These are phyloP conservation scores for Pseudomyrmex cubaensis DNA, from an alignment of 1,140 invertebrate genomes.

Conservation along the genomic window DNA sequence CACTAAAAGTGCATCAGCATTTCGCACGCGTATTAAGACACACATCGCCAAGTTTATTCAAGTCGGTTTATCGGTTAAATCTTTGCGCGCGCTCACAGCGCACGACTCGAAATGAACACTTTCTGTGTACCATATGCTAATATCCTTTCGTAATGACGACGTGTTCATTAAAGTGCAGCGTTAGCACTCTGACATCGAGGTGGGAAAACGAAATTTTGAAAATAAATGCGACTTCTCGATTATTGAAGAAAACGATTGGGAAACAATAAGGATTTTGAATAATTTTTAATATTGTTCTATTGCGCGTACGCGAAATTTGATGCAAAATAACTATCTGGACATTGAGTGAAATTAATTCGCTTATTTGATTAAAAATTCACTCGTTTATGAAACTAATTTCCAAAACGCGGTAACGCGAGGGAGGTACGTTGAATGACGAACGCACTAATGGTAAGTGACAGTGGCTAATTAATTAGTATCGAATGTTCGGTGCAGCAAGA, in stretches of 20 bases:
- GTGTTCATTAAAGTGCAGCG: neutral
- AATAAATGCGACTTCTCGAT: neutral
- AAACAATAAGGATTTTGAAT: neutral
- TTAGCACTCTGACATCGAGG: too few relatives aligned
- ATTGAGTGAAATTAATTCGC: neutral
- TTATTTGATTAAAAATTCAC: conserved; percentile 23
- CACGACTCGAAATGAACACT: neutral
- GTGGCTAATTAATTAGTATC: conserved; percentile 81
- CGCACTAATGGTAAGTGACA: conserved; percentile 78
- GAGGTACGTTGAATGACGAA: conserved; percentile 74
- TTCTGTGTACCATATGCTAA: neutral
- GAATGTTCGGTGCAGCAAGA: conserved; percentile 68
- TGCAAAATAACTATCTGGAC: neutral
- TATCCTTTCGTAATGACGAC: neutral
- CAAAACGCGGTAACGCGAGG: neutral
- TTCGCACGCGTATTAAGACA: conserved; percentile 24
- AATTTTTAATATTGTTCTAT: neutral
- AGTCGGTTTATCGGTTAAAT: conserved; percentile 33
- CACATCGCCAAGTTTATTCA: conserved; percentile 27
- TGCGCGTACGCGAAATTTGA: neutral
- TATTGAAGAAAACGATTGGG: neutral
- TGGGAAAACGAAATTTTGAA: neutral
- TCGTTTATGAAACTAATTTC: conserved; percentile 32
- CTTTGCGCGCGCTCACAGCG: neutral
- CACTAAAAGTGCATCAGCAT: conserved; percentile 54